These are phyloP conservation scores for Vicugna pacos DNA, from an alignment of 2,113 vertebrate genomes.

Conservation along the genomic window DNA sequence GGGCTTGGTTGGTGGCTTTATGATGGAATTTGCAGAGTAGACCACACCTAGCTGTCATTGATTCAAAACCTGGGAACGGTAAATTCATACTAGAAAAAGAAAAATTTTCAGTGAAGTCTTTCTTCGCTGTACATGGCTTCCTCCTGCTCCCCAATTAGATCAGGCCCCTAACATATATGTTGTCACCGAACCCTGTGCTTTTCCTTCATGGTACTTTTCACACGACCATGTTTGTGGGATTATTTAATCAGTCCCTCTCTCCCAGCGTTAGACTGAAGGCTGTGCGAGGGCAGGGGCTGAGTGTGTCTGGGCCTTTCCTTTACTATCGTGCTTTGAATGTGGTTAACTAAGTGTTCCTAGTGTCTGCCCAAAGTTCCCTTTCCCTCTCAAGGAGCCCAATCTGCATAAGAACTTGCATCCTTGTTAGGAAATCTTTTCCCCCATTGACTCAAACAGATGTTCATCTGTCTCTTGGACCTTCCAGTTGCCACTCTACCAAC, in stretches of 20 bases:
- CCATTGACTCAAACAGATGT: slow-evolving; percentile 25
- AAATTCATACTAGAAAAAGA: background rate
- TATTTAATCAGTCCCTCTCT: background rate
- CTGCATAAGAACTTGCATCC: background rate
- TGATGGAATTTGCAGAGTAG: background rate
- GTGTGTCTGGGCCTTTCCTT: background rate
- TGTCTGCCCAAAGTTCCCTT: background rate
- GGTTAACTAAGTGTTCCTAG: background rate
- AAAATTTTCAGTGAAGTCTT: background rate
- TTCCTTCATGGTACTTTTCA: background rate
- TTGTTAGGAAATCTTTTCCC: slow-evolving; percentile 24
- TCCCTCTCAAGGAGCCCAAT: background rate
- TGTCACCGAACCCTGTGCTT: background rate
- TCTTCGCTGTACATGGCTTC: background rate
- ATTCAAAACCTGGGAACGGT: background rate
- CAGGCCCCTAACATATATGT: background rate
- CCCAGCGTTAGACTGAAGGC: background rate
- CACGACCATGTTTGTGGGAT: background rate
- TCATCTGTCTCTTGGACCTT: background rate
- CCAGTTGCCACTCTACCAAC: background rate
- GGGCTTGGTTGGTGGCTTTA: background rate
- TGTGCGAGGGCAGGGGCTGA: background rate
- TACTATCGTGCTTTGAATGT: background rate
- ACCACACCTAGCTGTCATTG: background rate
- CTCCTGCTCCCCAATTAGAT: background rate